These are phyloP conservation scores for Cyprinodon tularosa DNA, from an alignment of 2,113 vertebrate species.

Conservation along the genomic window DNA sequence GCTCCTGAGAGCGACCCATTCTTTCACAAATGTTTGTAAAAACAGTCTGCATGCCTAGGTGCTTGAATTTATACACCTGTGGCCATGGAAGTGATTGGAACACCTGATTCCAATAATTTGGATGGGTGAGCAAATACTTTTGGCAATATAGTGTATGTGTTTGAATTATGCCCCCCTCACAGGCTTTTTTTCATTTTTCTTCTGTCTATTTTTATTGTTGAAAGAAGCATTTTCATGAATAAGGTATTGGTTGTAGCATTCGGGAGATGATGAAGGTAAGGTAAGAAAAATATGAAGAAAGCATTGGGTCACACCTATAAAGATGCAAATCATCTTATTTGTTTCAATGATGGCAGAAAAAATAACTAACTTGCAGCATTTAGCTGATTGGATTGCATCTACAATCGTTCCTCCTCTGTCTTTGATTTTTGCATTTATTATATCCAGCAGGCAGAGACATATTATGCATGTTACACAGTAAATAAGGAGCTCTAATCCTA, in stretches of 20 bases:
- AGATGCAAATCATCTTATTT: not conserved
- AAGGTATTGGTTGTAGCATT: slow-evolving; percentile 9
- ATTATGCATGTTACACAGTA: not conserved
- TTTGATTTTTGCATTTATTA: not conserved
- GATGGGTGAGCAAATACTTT: too few relatives aligned
- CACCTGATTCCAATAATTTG: too few relatives aligned
- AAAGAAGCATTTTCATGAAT: slow-evolving; percentile 5
- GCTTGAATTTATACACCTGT: too few relatives aligned
- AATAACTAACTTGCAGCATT: not conserved
- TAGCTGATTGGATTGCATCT: slow-evolving; percentile 8
- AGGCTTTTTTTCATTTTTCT: not conserved
- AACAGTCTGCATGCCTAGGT: too few relatives aligned
- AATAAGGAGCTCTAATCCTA: not conserved
- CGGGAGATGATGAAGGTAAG: not conserved
- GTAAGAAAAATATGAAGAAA: not conserved
- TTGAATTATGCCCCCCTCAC: not conserved
- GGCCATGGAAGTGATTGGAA: too few relatives aligned
- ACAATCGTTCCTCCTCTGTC: not conserved
- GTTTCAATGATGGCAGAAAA: slow-evolving; percentile 5
- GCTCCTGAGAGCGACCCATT: too few relatives aligned
- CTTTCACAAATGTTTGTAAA: too few relatives aligned
- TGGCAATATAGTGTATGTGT: too few relatives aligned
- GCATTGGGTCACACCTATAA: not conserved
- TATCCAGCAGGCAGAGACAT: slow-evolving; percentile 6
- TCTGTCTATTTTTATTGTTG: not conserved